These are phyloP conservation scores for Odontophorus gujanensis DNA, from an alignment of 2,113 vertebrate genomes.

Conservation along the genomic window DNA sequence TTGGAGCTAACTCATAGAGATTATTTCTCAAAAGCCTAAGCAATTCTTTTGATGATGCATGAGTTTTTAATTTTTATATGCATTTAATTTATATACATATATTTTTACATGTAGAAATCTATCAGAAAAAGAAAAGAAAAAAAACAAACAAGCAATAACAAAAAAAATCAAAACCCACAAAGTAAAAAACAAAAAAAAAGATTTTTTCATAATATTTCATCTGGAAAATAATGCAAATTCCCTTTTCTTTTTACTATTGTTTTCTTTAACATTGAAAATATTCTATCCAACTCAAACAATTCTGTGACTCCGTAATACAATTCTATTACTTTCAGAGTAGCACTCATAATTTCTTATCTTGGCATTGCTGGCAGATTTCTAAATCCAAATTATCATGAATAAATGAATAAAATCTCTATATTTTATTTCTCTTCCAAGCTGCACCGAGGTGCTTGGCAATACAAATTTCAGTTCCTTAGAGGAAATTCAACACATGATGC, in stretches of 20 bases:
- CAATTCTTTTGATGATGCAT: constrained; percentile 4
- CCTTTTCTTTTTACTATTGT: neutral
- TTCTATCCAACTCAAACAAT: neutral
- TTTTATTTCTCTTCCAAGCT: neutral
- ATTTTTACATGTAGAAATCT: constrained; percentile 24
- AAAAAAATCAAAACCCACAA: neutral
- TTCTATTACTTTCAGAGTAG: too few relatives aligned
- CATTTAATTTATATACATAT: too few relatives aligned
- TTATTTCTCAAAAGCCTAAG: neutral
- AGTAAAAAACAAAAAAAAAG: neutral
- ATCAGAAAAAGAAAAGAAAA: constrained; percentile 1
- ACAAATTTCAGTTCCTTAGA: neutral
- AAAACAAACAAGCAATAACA: neutral
- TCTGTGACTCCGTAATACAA: too few relatives aligned
- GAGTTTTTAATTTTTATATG: neutral
- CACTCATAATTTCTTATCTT: neutral
- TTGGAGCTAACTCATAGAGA: neutral
- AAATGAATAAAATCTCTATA: neutral
- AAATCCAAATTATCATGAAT: neutral
- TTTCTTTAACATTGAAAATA: neutral
- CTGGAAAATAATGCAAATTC: neutral
- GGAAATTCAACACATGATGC: neutral
- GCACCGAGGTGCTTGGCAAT: constrained; percentile 7
- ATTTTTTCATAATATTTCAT: neutral
- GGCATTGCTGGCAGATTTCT: neutral